These are phyloP conservation scores for Petroica traversi DNA, from an alignment of 2,113 vertebrate genomes.

Conservation along the genomic window DNA sequence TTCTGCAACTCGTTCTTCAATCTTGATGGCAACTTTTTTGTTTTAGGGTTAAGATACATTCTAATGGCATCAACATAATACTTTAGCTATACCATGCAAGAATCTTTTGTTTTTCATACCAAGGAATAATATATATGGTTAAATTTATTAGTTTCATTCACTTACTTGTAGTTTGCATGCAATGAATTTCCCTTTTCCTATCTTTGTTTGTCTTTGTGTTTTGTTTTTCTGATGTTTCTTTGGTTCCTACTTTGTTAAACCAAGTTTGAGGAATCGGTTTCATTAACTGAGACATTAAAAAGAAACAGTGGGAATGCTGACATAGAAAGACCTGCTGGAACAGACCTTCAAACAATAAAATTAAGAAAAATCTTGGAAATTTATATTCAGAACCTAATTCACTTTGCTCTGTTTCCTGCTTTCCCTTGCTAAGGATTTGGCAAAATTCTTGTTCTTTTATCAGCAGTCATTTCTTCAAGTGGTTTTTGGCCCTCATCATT, in stretches of 20 bases:
- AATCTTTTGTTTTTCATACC: not conserved
- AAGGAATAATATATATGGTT: not conserved
- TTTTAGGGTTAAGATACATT: not conserved
- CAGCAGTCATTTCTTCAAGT: not conserved
- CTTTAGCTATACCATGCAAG: not conserved
- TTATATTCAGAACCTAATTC: not conserved
- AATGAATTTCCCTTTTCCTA: not conserved
- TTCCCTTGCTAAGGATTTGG: rapidly evolving
- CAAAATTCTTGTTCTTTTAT: not conserved
- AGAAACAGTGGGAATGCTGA: not conserved
- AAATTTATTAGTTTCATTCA: not conserved
- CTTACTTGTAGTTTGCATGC: not conserved
- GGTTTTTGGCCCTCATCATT: not conserved
- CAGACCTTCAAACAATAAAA: not conserved
- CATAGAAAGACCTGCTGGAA: not conserved
- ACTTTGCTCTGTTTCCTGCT: not conserved
- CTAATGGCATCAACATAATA: not conserved
- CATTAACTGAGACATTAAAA: not conserved
- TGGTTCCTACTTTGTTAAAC: not conserved
- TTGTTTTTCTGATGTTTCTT: not conserved
- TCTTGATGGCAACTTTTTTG: not conserved
- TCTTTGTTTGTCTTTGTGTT: not conserved
- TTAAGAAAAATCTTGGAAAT: not conserved
- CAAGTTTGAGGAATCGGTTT: not conserved
- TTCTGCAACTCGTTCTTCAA: not conserved